Conservation (phyloP, 2,888 invertebrate species). For the Drosophila silvestris region DNA sequence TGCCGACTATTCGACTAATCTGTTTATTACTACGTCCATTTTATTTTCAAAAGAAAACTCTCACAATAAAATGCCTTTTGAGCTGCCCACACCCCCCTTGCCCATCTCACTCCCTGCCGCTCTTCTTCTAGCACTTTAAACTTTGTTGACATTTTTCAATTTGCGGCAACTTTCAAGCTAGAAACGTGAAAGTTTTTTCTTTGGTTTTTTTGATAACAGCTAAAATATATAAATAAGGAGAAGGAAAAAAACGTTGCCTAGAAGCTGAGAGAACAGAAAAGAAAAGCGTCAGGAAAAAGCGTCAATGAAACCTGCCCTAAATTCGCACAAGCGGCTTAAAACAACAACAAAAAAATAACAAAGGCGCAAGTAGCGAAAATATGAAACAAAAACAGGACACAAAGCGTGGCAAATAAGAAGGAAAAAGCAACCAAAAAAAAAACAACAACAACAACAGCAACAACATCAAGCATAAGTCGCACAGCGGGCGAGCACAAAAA, state of each 20-base stretch:
- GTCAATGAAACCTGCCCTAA: conserved; percentile 75
- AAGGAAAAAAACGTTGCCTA: conserved; percentile 33
- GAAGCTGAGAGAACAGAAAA: conserved; percentile 36
- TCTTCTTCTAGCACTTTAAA: conserved; percentile 33
- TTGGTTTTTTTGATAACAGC: conserved; percentile 12
- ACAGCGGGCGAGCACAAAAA: conserved; percentile 16
- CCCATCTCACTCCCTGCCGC: not conserved
- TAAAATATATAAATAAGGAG: conserved; percentile 5
- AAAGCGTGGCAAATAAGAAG: conserved; percentile 46
- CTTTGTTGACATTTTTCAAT: conserved; percentile 64
- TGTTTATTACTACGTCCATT: conserved; percentile 32
- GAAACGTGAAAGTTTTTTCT: conserved; percentile 62
- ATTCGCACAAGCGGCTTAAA: conserved; percentile 77
- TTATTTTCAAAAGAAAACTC: conserved; percentile 1
- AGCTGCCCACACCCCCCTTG: too few species aligned
- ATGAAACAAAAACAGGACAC: conserved; percentile 46
- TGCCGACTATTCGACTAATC: not conserved
- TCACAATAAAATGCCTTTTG: not conserved
- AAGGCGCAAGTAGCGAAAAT: conserved; percentile 31
- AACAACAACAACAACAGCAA: conserved; percentile 28
- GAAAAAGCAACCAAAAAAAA: conserved; percentile 16
- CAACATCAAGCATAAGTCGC: conserved; percentile 42
- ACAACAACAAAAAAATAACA: conserved; percentile 38
- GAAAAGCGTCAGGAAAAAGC: conserved; percentile 28
- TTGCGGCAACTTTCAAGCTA: conserved; percentile 40